Conservation (phyloP, 2,888 invertebrate genomes). For the Calameuta filiformis region DNA sequence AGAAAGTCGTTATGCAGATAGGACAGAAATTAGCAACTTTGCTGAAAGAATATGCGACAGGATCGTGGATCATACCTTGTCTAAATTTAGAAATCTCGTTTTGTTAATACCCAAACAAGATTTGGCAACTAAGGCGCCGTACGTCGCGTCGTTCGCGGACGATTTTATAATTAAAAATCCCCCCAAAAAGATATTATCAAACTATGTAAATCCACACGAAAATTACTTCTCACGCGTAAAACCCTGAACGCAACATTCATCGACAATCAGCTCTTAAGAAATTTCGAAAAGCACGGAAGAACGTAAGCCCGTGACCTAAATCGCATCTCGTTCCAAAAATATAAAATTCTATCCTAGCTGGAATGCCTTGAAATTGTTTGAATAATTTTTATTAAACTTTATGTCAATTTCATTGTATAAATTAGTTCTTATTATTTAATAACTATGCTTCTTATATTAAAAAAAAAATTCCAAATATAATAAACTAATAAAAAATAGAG, state of each 20-base stretch:
- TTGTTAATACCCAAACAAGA: slow-evolving; percentile 33
- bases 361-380: background rate
- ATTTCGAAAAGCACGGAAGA: background rate
- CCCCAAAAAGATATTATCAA: background rate
- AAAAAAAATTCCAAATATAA: background rate
- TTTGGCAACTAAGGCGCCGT: slow-evolving; percentile 32
- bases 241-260: background rate
- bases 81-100: slow-evolving; percentile 49
- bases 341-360: background rate
- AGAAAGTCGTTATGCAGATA: background rate
- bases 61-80: slow-evolving; percentile 46
- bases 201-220: background rate
- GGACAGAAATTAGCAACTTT: background rate
- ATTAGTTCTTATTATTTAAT: background rate
- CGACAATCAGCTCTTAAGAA: background rate
- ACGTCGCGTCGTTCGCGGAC: background rate
- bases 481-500: background rate
- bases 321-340: background rate
- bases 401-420: background rate
- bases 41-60: slow-evolving; percentile 16
- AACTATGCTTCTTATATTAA: background rate
- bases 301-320: background rate
- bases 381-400: background rate
- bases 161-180: background rate
- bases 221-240: background rate